Evolutionary conservation across 1,140 invertebrate species (phyloP), one percentile per base, ranked within the genome.

Genomic region (Eurosta solidaginis): DNA sequence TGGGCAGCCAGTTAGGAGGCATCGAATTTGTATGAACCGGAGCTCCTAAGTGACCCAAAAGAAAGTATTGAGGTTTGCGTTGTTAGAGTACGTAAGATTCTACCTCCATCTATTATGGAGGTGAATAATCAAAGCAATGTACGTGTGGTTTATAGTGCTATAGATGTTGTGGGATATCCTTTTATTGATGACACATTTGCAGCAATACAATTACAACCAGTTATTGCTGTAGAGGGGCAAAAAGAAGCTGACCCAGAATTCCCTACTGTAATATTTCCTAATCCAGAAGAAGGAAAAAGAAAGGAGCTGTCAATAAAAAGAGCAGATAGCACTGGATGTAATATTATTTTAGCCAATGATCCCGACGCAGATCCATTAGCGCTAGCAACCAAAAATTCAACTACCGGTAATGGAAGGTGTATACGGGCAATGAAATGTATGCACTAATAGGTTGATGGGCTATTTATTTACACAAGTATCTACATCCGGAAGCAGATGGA

Each of bases 351-450:
- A 22, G 98, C 97, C 0, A 99, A 99, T 90, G 98, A 99, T 90
- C 98, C 98, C 9, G 98, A 99, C 89, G 97, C 98, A 7, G 98
- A 99, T 90, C 91, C 98, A 76, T 89, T 99, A 76, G 97, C 97
- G 14, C 92, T 97, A 54, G 98, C 97, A 4, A 96, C 97, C 88
- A 93, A 92, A 88, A 88, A 90, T 12, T 68, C 78, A 0, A 74
- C 86, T 50, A 93, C 92, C 82, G 92, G 91, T 1, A 89, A 92
- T 77, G 99, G 97, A 96, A 94, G 77, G 91, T 99, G 9, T 98
- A 99, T 85, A 94, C 91, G 75, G 98, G 98, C 36, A 99, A 99
- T 88, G 97, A 99, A 89, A 90, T 97, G 80, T 98, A 97, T 0
- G 93, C 96, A 2, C 86, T 99, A 17, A 88, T 99, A 0, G 97